Percentiles rank a stretch among this genome's conserved stretches.
These are phyloP conservation scores for Climacteris rufus DNA, from an alignment of 2,113 vertebrate genomes.

Conservation along the genomic window DNA sequence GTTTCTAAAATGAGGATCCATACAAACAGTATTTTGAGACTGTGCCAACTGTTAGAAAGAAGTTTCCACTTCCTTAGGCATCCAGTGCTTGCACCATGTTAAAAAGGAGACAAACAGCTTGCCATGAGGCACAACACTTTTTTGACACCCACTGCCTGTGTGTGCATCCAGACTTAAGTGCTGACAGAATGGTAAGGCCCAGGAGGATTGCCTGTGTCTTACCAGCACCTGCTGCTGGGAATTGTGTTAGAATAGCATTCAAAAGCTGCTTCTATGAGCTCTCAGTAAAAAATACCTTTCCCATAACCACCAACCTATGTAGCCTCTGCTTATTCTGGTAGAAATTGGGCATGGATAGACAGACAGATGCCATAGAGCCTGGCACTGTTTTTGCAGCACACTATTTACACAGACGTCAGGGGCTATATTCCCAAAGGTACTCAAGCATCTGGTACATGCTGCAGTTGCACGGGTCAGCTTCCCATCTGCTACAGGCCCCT, in stretches of 20 bases:
- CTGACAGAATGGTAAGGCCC: neutral
- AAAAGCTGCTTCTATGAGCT: neutral
- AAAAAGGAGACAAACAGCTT: neutral
- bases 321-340: neutral
- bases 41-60: neutral
- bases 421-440: neutral
- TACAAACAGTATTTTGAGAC: neutral
- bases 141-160: neutral
- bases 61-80: neutral
- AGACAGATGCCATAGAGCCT: neutral
- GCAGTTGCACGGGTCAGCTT: neutral
- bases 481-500: neutral
- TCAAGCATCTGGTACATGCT: neutral
- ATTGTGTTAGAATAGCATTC: neutral
- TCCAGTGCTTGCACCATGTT: neutral
- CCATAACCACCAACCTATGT: neutral
- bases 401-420: neutral
- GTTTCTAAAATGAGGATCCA: neutral
- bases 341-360: neutral
- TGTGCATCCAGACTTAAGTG: neutral
- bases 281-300: neutral
- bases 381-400: neutral
- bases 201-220: neutral
- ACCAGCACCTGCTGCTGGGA: neutral
- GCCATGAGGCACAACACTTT: rapidly evolving